A percentile compares a stretch with the other conserved stretches of the same genome.
Evolutionary conservation across 1,140 invertebrate species (phyloP).

Genomic region (Ceratina calcarata): DNA sequence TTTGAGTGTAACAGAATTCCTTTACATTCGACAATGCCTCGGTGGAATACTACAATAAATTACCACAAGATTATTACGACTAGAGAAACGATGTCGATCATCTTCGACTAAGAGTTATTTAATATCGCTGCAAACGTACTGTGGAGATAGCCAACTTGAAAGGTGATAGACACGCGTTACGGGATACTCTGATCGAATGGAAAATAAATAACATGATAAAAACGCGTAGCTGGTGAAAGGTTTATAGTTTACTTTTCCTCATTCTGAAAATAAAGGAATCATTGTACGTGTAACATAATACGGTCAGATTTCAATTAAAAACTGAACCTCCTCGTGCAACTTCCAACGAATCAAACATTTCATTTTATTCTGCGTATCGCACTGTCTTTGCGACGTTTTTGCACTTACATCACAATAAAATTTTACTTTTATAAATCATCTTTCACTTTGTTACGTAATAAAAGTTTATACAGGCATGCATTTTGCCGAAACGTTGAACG

Average conservation of each 20-base stretch:
- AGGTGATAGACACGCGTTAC: slow-evolving; percentile 57
- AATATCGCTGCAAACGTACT: slow-evolving; percentile 56
- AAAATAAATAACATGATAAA: slow-evolving; percentile 74
- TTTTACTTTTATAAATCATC: background rate
- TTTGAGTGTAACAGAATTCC: slow-evolving; percentile 37
- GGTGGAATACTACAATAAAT: slow-evolving; percentile 67
- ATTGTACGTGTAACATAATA: background rate
- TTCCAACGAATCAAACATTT: background rate
- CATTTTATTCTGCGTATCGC: background rate
- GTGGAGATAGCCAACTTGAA: slow-evolving; percentile 60
- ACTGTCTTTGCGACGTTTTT: background rate
- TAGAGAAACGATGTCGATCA: background rate
- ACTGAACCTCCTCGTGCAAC: background rate
- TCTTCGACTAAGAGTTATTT: background rate
- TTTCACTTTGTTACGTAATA: slow-evolving; percentile 3
- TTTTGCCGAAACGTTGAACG: background rate
- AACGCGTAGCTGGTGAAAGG: background rate
- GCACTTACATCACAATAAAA: slow-evolving; percentile 20
- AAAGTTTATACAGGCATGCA: background rate
- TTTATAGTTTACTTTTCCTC: slow-evolving; percentile 32
- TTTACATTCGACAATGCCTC: slow-evolving; percentile 45
- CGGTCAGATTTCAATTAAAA: background rate
- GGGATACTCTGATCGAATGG: slow-evolving; percentile 56
- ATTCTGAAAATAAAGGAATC: slow-evolving; percentile 51
- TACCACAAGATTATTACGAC: slow-evolving; percentile 13